Percentiles rank a stretch among this genome's conserved stretches.
Conservation (phyloP, 2,888 invertebrate species). For the Pristionchus mayeri region DNA sequence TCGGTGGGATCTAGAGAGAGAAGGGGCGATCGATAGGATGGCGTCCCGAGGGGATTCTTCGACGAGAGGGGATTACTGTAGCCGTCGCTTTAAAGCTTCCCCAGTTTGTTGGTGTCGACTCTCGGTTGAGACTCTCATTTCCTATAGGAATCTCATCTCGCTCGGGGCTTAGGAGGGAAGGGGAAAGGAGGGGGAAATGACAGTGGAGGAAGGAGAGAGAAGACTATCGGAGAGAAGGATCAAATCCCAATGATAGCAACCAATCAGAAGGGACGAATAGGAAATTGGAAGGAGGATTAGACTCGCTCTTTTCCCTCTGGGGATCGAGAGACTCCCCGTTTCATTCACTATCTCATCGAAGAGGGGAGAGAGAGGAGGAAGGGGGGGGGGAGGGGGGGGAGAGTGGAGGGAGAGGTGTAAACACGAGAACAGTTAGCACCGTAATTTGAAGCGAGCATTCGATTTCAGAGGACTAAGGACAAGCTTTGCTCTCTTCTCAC, state of each 20-base stretch:
- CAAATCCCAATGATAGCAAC: slow-evolving; percentile 44
- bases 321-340: neutral
- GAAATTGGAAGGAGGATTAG: slow-evolving; percentile 28
- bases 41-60: neutral
- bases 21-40: slow-evolving; percentile 12
- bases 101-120: slow-evolving; percentile 20
- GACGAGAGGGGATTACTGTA: neutral
- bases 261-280: slow-evolving; percentile 15
- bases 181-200: neutral
- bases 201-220: neutral
- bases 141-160: slow-evolving; percentile 42
- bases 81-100: slow-evolving; percentile 27
- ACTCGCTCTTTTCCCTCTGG: neutral
- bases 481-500: slow-evolving; percentile 1
- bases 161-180: neutral
- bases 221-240: neutral
- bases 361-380: neutral
- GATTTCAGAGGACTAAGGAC: slow-evolving; percentile 30
- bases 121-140: neutral
- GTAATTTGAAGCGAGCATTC: slow-evolving; percentile 8
- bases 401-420: neutral
- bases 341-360: neutral
- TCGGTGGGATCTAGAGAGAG: slow-evolving; percentile 1
- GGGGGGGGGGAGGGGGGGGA: neutral
- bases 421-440: neutral